Conservation (phyloP, 2,888 invertebrate species). For the Platycheirus rosarum region DNA sequence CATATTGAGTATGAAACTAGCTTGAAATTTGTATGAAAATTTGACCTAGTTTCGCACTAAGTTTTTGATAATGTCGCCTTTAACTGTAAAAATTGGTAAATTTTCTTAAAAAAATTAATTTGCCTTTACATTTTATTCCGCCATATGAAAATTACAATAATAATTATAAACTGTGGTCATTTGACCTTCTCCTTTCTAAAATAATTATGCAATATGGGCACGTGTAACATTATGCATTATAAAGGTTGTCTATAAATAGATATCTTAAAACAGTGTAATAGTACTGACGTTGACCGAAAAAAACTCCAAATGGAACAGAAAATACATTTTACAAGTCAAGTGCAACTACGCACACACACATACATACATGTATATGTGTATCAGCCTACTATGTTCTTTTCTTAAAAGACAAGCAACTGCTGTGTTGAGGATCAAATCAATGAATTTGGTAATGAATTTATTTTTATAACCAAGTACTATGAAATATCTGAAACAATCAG, state of each 20-base stretch:
- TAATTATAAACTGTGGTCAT: not conserved
- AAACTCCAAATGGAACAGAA: constrained; percentile 3
- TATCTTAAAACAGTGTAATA: constrained; percentile 13
- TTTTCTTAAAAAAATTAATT: too few species aligned
- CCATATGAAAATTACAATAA: too few species aligned
- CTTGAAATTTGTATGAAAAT: too few species aligned
- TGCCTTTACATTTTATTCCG: too few species aligned
- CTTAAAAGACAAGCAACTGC: not conserved
- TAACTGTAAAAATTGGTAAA: too few species aligned
- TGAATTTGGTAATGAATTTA: constrained; percentile 69
- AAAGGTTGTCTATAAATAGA: constrained; percentile 60
- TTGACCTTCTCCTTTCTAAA: constrained; percentile 34
- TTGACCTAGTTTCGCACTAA: too few species aligned
- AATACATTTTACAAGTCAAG: constrained; percentile 3
- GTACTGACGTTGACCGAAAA: constrained; percentile 53
- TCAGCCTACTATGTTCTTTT: not conserved
- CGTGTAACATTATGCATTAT: constrained; percentile 31
- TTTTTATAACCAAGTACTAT: constrained; percentile 55
- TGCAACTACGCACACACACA: not conserved
- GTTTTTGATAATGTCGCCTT: too few species aligned
- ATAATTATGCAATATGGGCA: constrained; percentile 36
- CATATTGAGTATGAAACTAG: too few species aligned
- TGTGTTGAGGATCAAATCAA: constrained; percentile 21
- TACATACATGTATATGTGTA: too few species aligned
- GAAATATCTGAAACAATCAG: constrained; percentile 21